Conservation (phyloP, 2,888 invertebrate genomes). For the Pandemis corylana region DNA sequence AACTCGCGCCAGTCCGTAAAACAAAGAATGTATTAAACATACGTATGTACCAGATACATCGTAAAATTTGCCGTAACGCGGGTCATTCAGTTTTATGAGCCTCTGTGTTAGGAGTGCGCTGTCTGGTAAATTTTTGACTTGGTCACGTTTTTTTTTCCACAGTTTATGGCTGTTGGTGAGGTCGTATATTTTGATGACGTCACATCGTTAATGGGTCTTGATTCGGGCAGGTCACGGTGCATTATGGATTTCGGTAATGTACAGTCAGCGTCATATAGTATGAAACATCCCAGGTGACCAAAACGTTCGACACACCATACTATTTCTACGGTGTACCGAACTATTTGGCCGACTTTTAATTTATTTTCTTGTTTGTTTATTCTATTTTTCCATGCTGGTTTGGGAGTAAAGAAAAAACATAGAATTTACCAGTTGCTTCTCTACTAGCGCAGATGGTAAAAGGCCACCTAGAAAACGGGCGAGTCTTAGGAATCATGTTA, state of each 20-base stretch:
- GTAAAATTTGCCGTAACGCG: constrained; percentile 41
- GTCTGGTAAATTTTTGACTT: constrained; percentile 43
- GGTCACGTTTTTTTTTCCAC: constrained; percentile 37
- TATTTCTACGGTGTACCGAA: no score
- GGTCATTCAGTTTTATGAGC: constrained; percentile 41
- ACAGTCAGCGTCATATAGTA: no score
- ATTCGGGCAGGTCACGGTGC: constrained; percentile 25
- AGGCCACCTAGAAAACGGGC: no score
- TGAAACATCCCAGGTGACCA: no score
- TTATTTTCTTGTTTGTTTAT: no score
- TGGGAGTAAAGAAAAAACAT: no score
- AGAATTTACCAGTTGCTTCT: no score
- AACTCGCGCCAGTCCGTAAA: constrained; percentile 18
- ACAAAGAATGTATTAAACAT: constrained; percentile 43
- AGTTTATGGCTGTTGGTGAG: constrained; percentile 33
- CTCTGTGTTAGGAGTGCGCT: constrained; percentile 30
- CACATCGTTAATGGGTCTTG: constrained; percentile 27
- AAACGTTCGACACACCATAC: no score
- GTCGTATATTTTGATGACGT: constrained; percentile 34
- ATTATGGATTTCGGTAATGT: constrained; percentile 18
- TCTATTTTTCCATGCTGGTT: no score
- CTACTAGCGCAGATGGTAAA: no score
- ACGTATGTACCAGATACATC: constrained; percentile 41
- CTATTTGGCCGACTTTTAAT: no score
- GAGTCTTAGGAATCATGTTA: no score